Evolutionary conservation across 2,888 invertebrate species (phyloP), one percentile per base, ranked within the genome.

Genomic region (Nephrotoma guestfalica): DNA sequence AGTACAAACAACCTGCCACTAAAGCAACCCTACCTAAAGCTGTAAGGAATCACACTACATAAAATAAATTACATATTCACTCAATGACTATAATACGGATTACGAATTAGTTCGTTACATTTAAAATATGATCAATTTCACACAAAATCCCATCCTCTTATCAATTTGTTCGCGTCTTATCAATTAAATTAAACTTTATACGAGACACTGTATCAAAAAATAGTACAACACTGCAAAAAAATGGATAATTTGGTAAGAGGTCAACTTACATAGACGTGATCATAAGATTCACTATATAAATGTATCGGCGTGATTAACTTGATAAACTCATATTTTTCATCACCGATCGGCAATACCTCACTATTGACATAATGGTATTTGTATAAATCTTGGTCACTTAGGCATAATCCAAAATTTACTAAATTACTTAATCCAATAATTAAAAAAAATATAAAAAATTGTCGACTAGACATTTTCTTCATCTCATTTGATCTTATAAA

Each of bases 181-280:
- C 84, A 42, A 41, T 85, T 85, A 41, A 13, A 13, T 40, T 83
- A 41, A 83, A 5, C 41, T 85, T 40, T 85, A 41, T n/a, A 85
- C 7, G 42, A 42, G n/a, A 11, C n/a, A 30, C 30, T 30, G 30
- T 84, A 84, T 41, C 84, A 84, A 42, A 43, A 30, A 6, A 85
- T 18, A 15, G 15, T 85, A 85, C 15, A 85, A 41, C 6, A 85
- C 11, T 41, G 51, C 51, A 85, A 86, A 51, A 57, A 86, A 15
- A 47, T 40, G 4, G 13, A 30, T 15, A 41, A 15, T 51, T 85
- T 4, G 15, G 13, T 15, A 85, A 71, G 13, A 84, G 51, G 40
- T 87, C 83, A 86, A 97, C 97, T 97, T 92, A 98, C 98, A 91
- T 93, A 97, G 89, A 98, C 93, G 47, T 94, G 93, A 87, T 94